Percentiles rank a stretch among this genome's conserved stretches.
phyloP scores from a whole-genome alignment of 1,140 invertebrate species.

The Steinernema khuongi region DNA sequence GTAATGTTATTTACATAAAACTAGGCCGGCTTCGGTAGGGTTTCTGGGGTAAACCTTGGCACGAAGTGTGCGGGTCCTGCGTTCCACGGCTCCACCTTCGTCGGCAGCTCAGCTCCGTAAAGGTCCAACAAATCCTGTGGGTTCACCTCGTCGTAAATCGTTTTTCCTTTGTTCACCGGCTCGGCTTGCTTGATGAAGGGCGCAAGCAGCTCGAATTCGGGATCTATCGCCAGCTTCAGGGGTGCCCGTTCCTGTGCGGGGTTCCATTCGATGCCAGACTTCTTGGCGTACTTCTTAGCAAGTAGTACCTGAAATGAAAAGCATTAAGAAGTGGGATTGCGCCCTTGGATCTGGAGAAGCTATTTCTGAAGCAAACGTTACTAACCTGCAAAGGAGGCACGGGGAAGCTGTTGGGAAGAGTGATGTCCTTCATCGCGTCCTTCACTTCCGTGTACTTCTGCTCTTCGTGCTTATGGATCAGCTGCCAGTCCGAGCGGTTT shows the following conservation, averaged over 20 bases:
- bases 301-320: slow-evolving; percentile 37
- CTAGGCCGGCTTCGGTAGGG: not conserved
- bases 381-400: slow-evolving; percentile 53
- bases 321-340: not conserved
- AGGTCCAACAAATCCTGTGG: slow-evolving; percentile 43
- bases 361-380: not conserved
- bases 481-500: slow-evolving; percentile 54
- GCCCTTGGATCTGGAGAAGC: not conserved
- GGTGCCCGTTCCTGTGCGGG: slow-evolving; percentile 31
- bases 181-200: slow-evolving; percentile 44
- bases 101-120: slow-evolving; percentile 52
- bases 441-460: slow-evolving; percentile 33
- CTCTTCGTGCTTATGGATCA: slow-evolving; percentile 57
- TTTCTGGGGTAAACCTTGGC: slow-evolving; percentile 23
- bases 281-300: slow-evolving; percentile 38
- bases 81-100: slow-evolving; percentile 49
- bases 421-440: slow-evolving; percentile 36
- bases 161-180: slow-evolving; percentile 19
- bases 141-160: slow-evolving; percentile 54
- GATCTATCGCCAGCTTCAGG: slow-evolving; percentile 50
- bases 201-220: slow-evolving; percentile 48
- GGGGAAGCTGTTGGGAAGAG: slow-evolving; percentile 49
- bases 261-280: slow-evolving; percentile 24
- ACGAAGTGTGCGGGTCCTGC: slow-evolving; percentile 26
- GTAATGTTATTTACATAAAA: not conserved